Evolutionary conservation across 2,797 vertebrate genomes (phyloP), one percentile per base, ranked within the genome.

Genomic region (Onychomys leucogaster): DNA sequence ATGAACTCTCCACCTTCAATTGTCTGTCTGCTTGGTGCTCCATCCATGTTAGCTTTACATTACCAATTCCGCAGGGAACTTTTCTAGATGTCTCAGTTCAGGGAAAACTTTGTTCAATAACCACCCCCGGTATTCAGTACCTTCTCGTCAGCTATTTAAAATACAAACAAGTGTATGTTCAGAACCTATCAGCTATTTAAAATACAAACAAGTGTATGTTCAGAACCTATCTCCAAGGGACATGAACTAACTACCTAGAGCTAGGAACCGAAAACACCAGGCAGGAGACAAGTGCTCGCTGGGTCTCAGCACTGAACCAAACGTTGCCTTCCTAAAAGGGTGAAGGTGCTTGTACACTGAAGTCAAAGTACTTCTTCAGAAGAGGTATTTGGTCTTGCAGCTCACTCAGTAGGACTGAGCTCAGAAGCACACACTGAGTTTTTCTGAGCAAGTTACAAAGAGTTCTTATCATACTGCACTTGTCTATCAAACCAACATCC

Each of bases 401-500:
- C 52, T 37, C 89, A 67, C 3, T 73, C 73, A 75, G 85, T 23
- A 82, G 86, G 69, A 52, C 82, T 23, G 46, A 67, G 29, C 65
- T 80, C 61, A 59, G 52, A 71, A 81, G 84, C 85, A 80, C 73
- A 96, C 67, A 94, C 49, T 76, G 59, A 85, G 69, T 67, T 82
- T 95, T 92, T 90, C 93, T 5, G 13, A 82, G 87, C 77, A 96
- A 77, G 63, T 92, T 92, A 94, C 59, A 97, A 81, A 95, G 67
- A 86, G 71, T 95, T 90, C 94, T 34, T 55, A 83, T 94, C 87
- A 76, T 71, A 90, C 77, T 95, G 59, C 93, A 95, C 84, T 46
- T 94, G 94, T 89, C 95, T 90, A 75, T 97, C 97, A 94, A 98
- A 97, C 11, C 88, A 91, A 71, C 32, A 78, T 16, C 63, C 77